phyloP scores from a whole-genome alignment of 2,113 vertebrate species.

The Ascaphus truei region DNA sequence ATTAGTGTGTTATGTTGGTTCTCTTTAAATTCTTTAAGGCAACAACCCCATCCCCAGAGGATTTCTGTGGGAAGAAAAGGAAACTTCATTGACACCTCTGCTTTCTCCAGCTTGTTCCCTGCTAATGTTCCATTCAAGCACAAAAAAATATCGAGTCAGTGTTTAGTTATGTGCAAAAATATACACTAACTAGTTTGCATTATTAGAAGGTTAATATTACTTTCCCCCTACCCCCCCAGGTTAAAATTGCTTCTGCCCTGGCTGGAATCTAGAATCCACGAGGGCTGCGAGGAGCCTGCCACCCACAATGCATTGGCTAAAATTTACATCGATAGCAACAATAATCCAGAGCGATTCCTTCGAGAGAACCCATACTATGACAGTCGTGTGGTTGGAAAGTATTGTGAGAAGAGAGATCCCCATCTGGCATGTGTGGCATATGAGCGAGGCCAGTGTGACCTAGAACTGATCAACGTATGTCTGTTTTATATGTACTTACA shows the following conservation, averaged over 20 bases:
- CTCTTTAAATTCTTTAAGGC: too few species aligned
- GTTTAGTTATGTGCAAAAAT: too few species aligned
- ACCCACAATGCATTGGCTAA: constrained; percentile 96
- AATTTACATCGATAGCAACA: constrained; percentile 98
- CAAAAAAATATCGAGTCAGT: too few species aligned
- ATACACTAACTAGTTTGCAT: too few species aligned
- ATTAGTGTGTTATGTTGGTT: too few species aligned
- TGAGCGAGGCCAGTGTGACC: constrained; percentile 92
- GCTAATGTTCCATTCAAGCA: too few species aligned
- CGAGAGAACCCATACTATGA: constrained; percentile 95
- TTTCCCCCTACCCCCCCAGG: constrained; percentile 50
- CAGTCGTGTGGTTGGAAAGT: constrained; percentile 94
- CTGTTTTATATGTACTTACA: background rate
- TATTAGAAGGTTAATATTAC: background rate
- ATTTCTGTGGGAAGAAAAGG: too few species aligned
- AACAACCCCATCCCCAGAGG: too few species aligned
- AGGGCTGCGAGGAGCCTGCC: constrained; percentile 94
- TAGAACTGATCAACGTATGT: constrained; percentile 92
- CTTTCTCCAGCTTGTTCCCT: too few species aligned
- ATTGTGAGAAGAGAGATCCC: constrained; percentile 97
- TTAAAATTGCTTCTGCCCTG: constrained; percentile 93
- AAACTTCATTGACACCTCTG: too few species aligned
- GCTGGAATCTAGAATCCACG: constrained; percentile 94
- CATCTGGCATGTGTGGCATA: constrained; percentile 96
- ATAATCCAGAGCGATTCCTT: constrained; percentile 94